Conservation (phyloP, 2,888 invertebrate genomes). For the Leucophenga montana region DNA sequence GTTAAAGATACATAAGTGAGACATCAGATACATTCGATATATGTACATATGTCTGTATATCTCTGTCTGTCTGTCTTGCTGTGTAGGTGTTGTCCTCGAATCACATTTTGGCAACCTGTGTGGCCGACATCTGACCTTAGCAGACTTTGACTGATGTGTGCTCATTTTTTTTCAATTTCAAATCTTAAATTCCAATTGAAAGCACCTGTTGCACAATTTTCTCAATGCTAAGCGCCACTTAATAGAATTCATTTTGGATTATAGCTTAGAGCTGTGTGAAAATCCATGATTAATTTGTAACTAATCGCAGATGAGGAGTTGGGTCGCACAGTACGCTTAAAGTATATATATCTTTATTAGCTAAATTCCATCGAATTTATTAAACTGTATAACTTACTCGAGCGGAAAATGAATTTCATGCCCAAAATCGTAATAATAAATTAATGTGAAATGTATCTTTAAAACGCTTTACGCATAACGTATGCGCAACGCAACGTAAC, state of each 20-base stretch:
- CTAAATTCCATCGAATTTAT: background rate
- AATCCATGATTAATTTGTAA: slow-evolving; percentile 11
- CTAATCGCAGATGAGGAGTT: background rate
- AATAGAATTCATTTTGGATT: background rate
- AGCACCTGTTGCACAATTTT: slow-evolving; percentile 17
- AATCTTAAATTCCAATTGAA: background rate
- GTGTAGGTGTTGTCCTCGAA: background rate
- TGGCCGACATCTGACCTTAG: background rate
- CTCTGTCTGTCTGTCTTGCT: background rate
- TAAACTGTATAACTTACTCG: background rate
- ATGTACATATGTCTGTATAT: no score
- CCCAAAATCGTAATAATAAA: background rate
- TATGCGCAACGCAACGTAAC: slow-evolving; percentile 42
- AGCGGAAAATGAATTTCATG: slow-evolving; percentile 2
- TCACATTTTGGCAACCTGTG: background rate
- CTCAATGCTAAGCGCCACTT: slow-evolving; percentile 18
- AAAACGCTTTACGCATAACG: background rate
- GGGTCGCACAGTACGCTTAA: background rate
- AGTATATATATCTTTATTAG: no score
- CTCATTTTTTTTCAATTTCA: background rate
- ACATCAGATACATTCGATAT: background rate
- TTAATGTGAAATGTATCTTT: no score
- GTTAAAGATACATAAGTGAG: background rate
- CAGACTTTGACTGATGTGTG: slow-evolving; percentile 14
- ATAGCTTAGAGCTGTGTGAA: slow-evolving; percentile 6